Conservation (phyloP, 2,113 vertebrate genomes). For the Lepus europaeus region DNA sequence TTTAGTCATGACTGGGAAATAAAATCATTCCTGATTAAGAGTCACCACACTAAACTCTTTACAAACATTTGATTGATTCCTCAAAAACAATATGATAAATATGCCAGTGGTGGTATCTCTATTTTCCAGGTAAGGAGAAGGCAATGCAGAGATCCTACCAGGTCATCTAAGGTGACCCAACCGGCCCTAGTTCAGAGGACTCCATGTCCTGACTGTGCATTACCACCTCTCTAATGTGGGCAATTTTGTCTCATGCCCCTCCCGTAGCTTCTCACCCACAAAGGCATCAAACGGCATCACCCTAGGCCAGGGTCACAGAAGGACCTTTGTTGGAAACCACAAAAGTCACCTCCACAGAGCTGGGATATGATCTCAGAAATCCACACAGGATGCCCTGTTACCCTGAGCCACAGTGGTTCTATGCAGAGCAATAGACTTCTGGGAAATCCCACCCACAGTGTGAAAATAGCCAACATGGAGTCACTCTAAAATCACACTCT, state of each 20-base stretch:
- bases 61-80: background rate
- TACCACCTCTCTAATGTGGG: background rate
- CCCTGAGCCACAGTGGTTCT: background rate
- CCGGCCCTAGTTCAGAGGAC: background rate
- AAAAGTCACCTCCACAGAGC: background rate
- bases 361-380: background rate
- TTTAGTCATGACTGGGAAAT: background rate
- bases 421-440: background rate
- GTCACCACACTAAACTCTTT: background rate
- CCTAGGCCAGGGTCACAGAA: background rate
- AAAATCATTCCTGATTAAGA: background rate
- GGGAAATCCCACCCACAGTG: background rate
- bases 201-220: background rate
- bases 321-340: background rate
- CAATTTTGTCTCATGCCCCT: background rate
- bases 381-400: background rate
- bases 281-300: background rate
- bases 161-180: background rate
- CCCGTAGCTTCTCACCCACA: background rate
- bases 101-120: background rate
- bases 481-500: background rate
- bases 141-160: background rate
- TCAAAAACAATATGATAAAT: background rate
- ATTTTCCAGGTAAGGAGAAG: background rate
- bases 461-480: background rate